Percentiles rank a stretch among this genome's conserved stretches.
Evolutionary conservation across 2,888 invertebrate genomes (phyloP).

Genomic region (Rhagium mordax): DNA sequence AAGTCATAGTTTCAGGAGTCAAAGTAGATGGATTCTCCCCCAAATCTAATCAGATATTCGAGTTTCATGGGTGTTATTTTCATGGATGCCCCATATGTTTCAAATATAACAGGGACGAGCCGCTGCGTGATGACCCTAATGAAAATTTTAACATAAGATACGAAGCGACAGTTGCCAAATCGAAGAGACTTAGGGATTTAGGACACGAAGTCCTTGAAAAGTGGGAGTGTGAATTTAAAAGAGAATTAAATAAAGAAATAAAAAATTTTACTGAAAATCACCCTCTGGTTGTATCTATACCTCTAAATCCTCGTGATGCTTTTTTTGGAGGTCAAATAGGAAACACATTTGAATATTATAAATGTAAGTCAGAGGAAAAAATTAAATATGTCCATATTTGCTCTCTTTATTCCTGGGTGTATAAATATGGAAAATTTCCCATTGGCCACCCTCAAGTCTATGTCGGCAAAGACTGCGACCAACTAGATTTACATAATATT

Average conservation of each 20-base stretch:
- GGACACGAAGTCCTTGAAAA: not conserved
- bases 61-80: constrained; percentile 47
- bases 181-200: not conserved
- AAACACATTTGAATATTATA: not conserved
- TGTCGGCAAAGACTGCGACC: no score
- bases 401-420: no score
- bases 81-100: constrained; percentile 34
- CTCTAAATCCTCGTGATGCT: constrained; percentile 45
- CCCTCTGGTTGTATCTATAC: constrained; percentile 19
- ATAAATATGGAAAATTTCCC: no score
- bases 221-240: constrained; percentile 15
- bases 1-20: not conserved
- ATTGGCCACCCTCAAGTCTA: no score
- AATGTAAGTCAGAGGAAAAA: constrained; percentile 17
- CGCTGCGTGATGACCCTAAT: not conserved
- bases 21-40: constrained; percentile 42
- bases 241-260: not conserved
- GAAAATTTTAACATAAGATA: not conserved
- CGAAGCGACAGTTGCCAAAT: constrained; percentile 20
- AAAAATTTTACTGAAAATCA: not conserved
- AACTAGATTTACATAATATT: no score
- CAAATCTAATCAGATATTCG: constrained; percentile 41
- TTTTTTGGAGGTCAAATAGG: constrained; percentile 45
- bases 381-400: no score
- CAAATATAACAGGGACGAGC: not conserved